Evolutionary conservation across 2,797 vertebrate species (phyloP), one percentile per base, ranked within the genome.

Genomic region (Australoheros facetus): DNA sequence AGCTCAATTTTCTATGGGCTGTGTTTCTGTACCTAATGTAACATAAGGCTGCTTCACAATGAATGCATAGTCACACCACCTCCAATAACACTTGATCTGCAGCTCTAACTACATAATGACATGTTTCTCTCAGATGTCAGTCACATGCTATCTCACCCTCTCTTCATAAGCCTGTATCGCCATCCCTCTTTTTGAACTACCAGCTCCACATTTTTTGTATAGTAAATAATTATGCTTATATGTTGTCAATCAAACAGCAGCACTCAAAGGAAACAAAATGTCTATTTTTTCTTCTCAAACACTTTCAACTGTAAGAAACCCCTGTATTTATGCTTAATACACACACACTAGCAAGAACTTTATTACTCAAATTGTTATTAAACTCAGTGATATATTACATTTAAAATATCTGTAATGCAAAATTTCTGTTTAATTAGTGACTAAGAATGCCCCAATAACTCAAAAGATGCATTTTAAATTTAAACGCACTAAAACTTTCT

Each of bases 41-140:
- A 83, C 80, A 86, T 73, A 73, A 77, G 70, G 70, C 84, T 73
- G 75, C 74, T 72, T 84, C 79, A 82, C 85, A 94, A 95, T 94
- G 88, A 94, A 95, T 95, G 91, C 93, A 92, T 7, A 85, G 92
- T 93, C 94, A 95, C 93, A 93, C 88, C 85, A 89, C 80, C 89
- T 86, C 81, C 87, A 85, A 87, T 88, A 92, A 89, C 89, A 85
- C 89, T 92, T 78, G 81, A 89, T 92, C 89, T 93, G 83, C 85
- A 89, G 88, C 87, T 87, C 83, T 90, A 94, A 94, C 92, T 86
- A 91, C 91, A 90, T 95, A 92, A 95, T 93, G 81, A 90, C 84
- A 84, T 78, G 81, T 71, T 85, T 85, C 62, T 84, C 81, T 94
- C 89, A 93, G 85, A 93, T 92, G 88, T 91, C 85, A 85, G 82